Evolutionary conservation across 2,888 invertebrate species (phyloP), one percentile per base, ranked within the genome.

Genomic region (Xylota sylvarum): DNA sequence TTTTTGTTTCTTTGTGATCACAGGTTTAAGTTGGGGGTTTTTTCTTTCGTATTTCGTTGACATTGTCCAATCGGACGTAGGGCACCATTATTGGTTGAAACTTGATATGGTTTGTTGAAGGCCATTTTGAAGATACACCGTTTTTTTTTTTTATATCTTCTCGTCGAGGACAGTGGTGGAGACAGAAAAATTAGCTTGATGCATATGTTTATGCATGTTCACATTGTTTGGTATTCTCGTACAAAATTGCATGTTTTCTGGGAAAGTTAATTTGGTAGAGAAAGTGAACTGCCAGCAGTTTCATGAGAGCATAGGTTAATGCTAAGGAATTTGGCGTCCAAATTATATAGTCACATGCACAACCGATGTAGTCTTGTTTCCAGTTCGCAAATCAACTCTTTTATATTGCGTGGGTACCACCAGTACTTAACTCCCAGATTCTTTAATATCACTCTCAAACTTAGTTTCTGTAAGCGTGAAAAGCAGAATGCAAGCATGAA

Each of bases 11-110:
- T 48, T 69, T 85, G 79, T 79, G 56, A 55, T 65, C 65, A 52
- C 35, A 58, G 40, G 52, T 58, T 56, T 64, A 46, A 17, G 27
- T 43, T 46, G 64, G 48, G 23, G 10, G 64, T 67, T 48, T 64
- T 60, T n/a, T 40, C 52, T 37, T 40, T 73, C 50, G 69, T 56
- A 69, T 81, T 67, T 56, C 50, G 78, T 78, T 82, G 86, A 86
- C 77, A 82, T 82, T 86, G 82, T 82, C 86, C 86, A 86, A 86
- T 86, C 72, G 77, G 82, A 82, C 73, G 86, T 73, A 81, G 82
- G 77, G 78, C 67, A 82, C 73, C 78, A 82, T 86, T 86, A 86
- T 86, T 86, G 86, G 86, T 86, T 86, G 86, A 86, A 86, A 86
- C 82, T 73, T 86, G 86, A 86, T 86, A 86, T 78, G 73, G 82